Evolutionary conservation across 2,888 invertebrate species (phyloP).

Genomic region (Spilosoma lubricipeda): DNA sequence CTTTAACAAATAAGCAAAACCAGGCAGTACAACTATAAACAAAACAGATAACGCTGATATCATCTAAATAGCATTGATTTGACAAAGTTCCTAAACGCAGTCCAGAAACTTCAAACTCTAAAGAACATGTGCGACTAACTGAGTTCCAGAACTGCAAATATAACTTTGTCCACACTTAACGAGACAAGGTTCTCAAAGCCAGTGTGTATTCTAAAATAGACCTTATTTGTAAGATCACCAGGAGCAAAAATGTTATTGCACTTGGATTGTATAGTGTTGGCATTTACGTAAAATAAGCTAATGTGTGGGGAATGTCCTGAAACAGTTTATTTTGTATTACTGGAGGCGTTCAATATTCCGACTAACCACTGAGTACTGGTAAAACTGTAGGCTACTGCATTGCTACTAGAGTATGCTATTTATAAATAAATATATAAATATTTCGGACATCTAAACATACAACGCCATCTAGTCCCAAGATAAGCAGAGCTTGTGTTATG

Average conservation of each 20-base stretch:
- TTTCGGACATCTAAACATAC: no score
- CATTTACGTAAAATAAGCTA: conserved; percentile 23
- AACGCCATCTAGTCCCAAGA: no score
- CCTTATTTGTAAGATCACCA: not conserved
- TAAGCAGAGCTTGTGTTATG: no score
- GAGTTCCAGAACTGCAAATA: conserved; percentile 21
- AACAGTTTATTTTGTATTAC: conserved; percentile 47
- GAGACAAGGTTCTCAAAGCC: not conserved
- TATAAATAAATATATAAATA: no score
- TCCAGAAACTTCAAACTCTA: conserved; percentile 17
- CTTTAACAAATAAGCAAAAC: conserved; percentile 18
- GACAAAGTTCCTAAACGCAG: conserved; percentile 22
- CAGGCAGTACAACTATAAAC: conserved; percentile 22
- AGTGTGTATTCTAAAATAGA: not conserved
- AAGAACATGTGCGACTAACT: not conserved
- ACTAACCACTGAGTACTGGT: not conserved
- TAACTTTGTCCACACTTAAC: conserved; percentile 5
- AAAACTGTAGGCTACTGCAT: not conserved
- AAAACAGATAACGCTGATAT: conserved; percentile 45
- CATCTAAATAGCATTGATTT: conserved; percentile 38
- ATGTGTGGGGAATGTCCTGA: conserved; percentile 41
- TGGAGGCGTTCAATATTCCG: conserved; percentile 2
- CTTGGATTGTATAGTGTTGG: conserved; percentile 6
- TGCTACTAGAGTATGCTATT: not conserved
- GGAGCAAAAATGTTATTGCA: conserved; percentile 11